Base-by-base conservation (phyloP, 1,140 invertebrate species). In the Drosophila micromelanica region DNA sequence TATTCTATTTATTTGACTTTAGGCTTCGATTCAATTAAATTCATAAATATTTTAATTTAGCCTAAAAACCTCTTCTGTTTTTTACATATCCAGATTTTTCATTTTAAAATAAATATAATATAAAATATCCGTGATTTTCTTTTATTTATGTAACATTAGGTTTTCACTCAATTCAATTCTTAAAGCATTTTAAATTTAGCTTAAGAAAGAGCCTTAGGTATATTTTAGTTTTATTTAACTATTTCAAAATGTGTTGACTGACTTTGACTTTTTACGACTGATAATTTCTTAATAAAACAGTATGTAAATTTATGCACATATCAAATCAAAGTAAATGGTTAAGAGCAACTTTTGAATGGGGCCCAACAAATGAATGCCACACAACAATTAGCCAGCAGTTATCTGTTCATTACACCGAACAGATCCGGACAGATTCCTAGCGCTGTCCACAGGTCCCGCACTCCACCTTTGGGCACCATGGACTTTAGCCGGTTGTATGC, bases 371-470 rank as follows among this genome's bases (percentile, higher is more conserved):
- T 43, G 38, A 43, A 32, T 54, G 23, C 20, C 40, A 17, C 11
- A 46, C 64, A 81, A 85, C 81, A 85, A 85, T 85, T 85, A 85
- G 80, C 78, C 74, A 80, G 64, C 81, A 86, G 77, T 85, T 86
- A 85, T 85, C 80, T 85, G 80, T 85, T 84, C 82, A 85, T 85
- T 85, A 85, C 78, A 72, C 69, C 62, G 32, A 67, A 65, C 37
- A 72, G 57, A 57, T 57, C 42, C 61, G 38, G 54, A 49, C 69
- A 17, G 69, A 65, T 51, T 30, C 17, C 43, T 17, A 20, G 13
- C 20, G 52, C 35, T 38, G 52, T 40, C 52, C 52, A 12, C 15
- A 3, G 48, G 59, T 30, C 49, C 27, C 32, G 32, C 40, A 9
- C 43, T 17, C 43, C 15, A 2, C 9, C 2, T 15, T 15, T 15